Base-by-base conservation (phyloP, 2,888 invertebrate genomes). In the Campoplex nolae region DNA sequence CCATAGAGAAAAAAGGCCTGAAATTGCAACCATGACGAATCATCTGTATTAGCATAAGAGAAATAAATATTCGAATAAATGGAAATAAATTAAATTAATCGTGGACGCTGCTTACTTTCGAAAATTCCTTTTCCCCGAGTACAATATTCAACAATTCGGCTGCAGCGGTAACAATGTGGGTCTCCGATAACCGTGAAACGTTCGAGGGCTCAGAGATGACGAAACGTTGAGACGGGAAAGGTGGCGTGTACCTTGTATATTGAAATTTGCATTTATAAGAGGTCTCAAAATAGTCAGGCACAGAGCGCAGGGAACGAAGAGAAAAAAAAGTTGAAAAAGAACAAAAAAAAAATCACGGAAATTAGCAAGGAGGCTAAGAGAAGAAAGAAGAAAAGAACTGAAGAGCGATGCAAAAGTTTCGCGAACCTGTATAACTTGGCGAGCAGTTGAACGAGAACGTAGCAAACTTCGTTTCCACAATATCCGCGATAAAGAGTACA, bases 1-100 rank as follows among this genome's bases (percentile, higher is more conserved):
- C 88, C 88, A 28, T 91, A 92, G 18, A 91, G 89, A 67, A 93
- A 91, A 68, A 92, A 93, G 3, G 88, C 87, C 93, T 93, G 56
- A 54, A 86, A 89, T 67, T 3, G 78, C 65, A 74, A 13, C 48
- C 68, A 51, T 77, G 42, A 58, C 18, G 18, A 54, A 54, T 54
- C 28, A 56, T 38, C 38, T 6, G 6, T 38, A 38, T 38, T 23
- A 32, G 28, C 2, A 71, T 23, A 54, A 42, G 42, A 38, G 18
- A 48, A 48, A 45, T 13, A 2, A 45, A 42, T 70, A 18, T 73
- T 35, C 0, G 38, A 13, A 3, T 1, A 9, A 74, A 73, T 35
- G 1, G 7, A 54, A 68, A 23, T n/a, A 38, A 1, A 35, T 70
- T 1, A n/a, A 48, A 48, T 45, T 38, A n/a, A 51, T 2, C 18